phyloP scores from a whole-genome alignment of 2,888 invertebrate species.

The Camponotus fellah region DNA sequence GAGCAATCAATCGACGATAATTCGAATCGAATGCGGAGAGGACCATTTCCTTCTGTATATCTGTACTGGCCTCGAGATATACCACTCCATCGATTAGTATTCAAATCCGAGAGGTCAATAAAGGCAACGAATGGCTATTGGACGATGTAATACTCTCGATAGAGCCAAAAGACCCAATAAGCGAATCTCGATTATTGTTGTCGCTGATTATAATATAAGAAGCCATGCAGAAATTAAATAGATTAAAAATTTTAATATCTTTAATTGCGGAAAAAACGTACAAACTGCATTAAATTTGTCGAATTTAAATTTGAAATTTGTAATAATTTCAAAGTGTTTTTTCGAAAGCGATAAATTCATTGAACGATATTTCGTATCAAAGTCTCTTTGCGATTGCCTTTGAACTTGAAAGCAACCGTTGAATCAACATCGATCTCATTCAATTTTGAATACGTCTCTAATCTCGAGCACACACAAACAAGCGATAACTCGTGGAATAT shows the following conservation, averaged over 20 bases:
- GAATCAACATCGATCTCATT: constrained; percentile 23
- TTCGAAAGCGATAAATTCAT: too few species aligned
- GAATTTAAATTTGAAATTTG: constrained; percentile 14
- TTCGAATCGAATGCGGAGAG: constrained; percentile 23
- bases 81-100: constrained; percentile 40
- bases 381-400: neutral
- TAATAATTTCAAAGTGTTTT: neutral
- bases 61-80: constrained; percentile 40
- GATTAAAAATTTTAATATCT: neutral
- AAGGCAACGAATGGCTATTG: constrained; percentile 40
- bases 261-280: neutral
- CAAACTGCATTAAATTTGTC: neutral
- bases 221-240: neutral
- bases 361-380: too few species aligned
- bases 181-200: constrained; percentile 26
- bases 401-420: neutral
- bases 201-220: neutral
- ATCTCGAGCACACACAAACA: neutral
- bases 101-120: constrained; percentile 42
- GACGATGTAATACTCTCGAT: constrained; percentile 16
- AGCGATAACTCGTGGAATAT: neutral
- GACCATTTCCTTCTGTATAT: neutral
- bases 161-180: constrained; percentile 16
- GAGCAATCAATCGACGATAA: constrained; percentile 46
- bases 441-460: constrained; percentile 12